Conservation (phyloP, 2,888 invertebrate genomes). For the Lasioglossum zephyrum region DNA sequence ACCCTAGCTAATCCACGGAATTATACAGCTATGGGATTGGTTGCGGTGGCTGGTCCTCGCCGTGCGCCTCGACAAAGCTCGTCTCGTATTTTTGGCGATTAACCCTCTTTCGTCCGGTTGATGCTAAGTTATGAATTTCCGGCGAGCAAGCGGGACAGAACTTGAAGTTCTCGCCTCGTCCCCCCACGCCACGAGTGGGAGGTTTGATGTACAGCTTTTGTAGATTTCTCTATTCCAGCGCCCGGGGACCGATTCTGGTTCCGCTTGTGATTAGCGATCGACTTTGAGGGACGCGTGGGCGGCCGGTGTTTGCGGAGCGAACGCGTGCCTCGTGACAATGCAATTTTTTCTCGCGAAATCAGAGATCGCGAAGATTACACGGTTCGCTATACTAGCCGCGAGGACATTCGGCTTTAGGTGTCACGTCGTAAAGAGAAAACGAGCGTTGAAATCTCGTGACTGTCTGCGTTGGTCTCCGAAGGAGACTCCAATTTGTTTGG, state of each 20-base stretch:
- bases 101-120: conserved; percentile 77
- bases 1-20: conserved; percentile 78
- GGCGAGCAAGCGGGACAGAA: conserved; percentile 54
- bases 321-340: neutral
- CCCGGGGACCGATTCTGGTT: conserved; percentile 1
- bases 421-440: neutral
- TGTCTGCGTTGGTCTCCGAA: neutral
- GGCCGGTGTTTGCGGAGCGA: neutral
- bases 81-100: conserved; percentile 81
- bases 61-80: conserved; percentile 59
- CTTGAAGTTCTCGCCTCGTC: conserved; percentile 13
- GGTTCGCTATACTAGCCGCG: neutral
- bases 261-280: conserved; percentile 42
- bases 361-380: neutral
- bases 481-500: neutral
- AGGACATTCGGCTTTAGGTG: neutral
- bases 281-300: conserved; percentile 44
- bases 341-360: neutral
- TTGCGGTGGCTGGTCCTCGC: conserved; percentile 14
- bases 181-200: conserved; percentile 49
- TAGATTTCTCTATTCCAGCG: conserved; percentile 65
- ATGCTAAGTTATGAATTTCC: conserved; percentile 82
- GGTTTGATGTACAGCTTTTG: conserved; percentile 46
- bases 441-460: neutral
- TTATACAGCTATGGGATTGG: conserved; percentile 65